Evolutionary conservation across 2,888 invertebrate species (phyloP).

Genomic region (Tupiocoris notatus): DNA sequence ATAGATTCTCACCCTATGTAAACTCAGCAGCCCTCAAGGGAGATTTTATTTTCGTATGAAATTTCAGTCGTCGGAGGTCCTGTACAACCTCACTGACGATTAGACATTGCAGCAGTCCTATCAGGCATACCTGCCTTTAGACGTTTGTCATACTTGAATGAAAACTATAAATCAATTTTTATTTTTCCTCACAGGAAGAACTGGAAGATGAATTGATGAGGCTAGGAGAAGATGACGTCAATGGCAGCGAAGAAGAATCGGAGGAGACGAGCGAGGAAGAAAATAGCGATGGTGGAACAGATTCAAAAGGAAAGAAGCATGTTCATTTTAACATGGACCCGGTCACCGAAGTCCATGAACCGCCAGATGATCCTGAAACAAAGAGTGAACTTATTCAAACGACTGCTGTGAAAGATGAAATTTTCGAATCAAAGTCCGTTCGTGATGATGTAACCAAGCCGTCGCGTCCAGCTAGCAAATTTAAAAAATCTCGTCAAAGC

Average conservation of each 20-base stretch:
- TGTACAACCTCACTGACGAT: too few relatives aligned
- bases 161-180: too few relatives aligned
- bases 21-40: too few relatives aligned
- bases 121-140: too few relatives aligned
- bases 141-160: too few relatives aligned
- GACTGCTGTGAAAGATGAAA: conserved; percentile 23
- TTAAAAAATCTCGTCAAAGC: conserved; percentile 27
- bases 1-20: too few relatives aligned
- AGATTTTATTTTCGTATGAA: too few relatives aligned
- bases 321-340: conserved; percentile 16
- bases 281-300: neutral
- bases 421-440: conserved; percentile 5
- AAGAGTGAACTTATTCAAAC: conserved; percentile 1
- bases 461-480: conserved; percentile 22
- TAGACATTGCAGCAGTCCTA: too few relatives aligned
- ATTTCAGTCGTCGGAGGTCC: too few relatives aligned
- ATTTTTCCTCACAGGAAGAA: conserved; percentile 57
- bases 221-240: conserved; percentile 44
- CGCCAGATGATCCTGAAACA: neutral
- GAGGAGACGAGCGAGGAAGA: conserved; percentile 9
- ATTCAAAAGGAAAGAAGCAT: conserved; percentile 3
- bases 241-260: neutral
- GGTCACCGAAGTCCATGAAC: conserved; percentile 2
- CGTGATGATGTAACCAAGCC: neutral
- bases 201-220: conserved; percentile 57